Evolutionary conservation across 2,113 vertebrate species (phyloP).

Genomic region (Nannospalax galili): DNA sequence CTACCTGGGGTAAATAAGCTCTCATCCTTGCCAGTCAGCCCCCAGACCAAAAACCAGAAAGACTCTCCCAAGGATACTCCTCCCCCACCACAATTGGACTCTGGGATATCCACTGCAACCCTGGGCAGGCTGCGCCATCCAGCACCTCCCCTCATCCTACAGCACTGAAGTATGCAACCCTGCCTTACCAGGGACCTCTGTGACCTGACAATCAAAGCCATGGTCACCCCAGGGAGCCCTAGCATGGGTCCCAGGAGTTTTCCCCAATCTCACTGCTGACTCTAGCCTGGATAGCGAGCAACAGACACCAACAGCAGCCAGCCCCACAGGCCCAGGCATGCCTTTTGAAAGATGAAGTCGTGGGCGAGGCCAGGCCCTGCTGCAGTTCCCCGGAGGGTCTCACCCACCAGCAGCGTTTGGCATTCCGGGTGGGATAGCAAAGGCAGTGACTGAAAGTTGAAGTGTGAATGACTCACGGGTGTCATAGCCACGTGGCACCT

Average conservation of each 20-base stretch:
- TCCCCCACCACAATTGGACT: neutral
- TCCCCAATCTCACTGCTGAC: neutral
- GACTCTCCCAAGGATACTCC: neutral
- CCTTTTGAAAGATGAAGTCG: neutral
- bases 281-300: neutral
- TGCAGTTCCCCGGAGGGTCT: neutral
- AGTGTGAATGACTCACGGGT: constrained; percentile 17
- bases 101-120: too few species aligned
- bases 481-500: neutral
- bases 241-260: neutral
- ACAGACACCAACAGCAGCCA: neutral
- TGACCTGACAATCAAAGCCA: neutral
- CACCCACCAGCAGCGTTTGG: neutral
- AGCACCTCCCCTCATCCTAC: neutral
- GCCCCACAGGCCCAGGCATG: neutral
- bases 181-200: neutral
- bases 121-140: too few species aligned
- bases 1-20: neutral
- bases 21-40: neutral
- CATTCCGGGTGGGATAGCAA: neutral
- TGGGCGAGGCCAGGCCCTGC: neutral
- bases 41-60: neutral
- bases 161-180: neutral
- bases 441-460: neutral
- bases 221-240: neutral